These are phyloP conservation scores for Microplitis mediator DNA, from an alignment of 1,140 invertebrate species.

Conservation along the genomic window DNA sequence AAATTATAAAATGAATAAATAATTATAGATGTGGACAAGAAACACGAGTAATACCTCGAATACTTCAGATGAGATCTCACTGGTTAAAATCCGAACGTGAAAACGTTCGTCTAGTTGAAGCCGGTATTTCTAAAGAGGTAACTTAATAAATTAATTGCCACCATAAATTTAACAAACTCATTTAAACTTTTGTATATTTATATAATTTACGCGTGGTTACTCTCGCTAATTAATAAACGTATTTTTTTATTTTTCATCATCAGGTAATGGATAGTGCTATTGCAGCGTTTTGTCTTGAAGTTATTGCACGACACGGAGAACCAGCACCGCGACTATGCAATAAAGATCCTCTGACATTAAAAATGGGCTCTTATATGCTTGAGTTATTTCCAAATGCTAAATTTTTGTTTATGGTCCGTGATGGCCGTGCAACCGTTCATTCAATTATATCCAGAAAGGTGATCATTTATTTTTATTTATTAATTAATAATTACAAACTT, in stretches of 20 bases:
- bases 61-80: slow-evolving; percentile 89
- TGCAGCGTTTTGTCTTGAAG: slow-evolving; percentile 94
- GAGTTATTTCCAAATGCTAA: slow-evolving; percentile 86
- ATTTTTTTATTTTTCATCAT: slow-evolving; percentile 26
- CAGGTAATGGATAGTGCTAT: slow-evolving; percentile 92
- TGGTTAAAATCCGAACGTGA: slow-evolving; percentile 94
- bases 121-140: slow-evolving; percentile 89
- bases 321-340: slow-evolving; percentile 93
- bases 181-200: not conserved
- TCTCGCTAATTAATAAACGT: slow-evolving; percentile 3
- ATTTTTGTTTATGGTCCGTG: slow-evolving; percentile 97
- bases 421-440: slow-evolving; percentile 96
- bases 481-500: not conserved
- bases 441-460: slow-evolving; percentile 96
- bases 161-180: not conserved
- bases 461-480: not conserved
- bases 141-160: slow-evolving; percentile 33
- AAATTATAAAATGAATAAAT: slow-evolving; percentile 11
- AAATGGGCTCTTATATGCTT: slow-evolving; percentile 87
- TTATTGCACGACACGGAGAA: slow-evolving; percentile 94
- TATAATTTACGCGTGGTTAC: slow-evolving; percentile 10
- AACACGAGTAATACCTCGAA: slow-evolving; percentile 93
- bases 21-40: slow-evolving; percentile 91
- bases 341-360: slow-evolving; percentile 97
- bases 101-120: slow-evolving; percentile 85